Base-by-base conservation (phyloP, 2,113 vertebrate genomes). In the Austrofundulus limnaeus region DNA sequence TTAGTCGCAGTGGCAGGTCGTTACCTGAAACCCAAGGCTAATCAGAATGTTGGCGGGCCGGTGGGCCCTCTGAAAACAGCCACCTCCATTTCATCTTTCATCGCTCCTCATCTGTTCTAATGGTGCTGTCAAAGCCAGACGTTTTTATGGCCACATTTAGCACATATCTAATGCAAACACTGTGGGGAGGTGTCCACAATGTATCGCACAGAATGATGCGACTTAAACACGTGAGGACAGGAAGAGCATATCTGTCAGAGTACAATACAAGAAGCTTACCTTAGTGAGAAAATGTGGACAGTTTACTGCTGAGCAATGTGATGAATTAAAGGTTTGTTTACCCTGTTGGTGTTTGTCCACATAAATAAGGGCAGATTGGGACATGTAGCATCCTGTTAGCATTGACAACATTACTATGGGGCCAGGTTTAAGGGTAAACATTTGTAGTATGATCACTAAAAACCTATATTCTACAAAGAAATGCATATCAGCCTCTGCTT, bases 91-190 rank as follows among this genome's bases (percentile, higher is more conserved):
- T 48, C 85, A 87, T 76, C 88, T 84, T 86, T 90, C 83, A 76
- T 79, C 43, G 43, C 78, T 92, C 87, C 70, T 91, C 88, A 83
- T 79, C 73, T 76, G 47, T 64, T 49, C 86, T 90, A 67, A 64
- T 0, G 71, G 69, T 75, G 81, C 72, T 84, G 78, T 85, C 86
- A 74, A 63, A 70, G 54, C 2, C 4, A 64, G 80, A 41, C 74
- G 58, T 82, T 71, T 88, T 77, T 76, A 87, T 70, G 49, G 68
- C 65, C 59, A 65, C 63, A 45, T 70, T 59, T 23, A 31, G 34
- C 58, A 61, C 61, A 71, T 80, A 83, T 69, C 55, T 37, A 68
- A 66, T 66, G 70, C 75, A 82, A 82, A 87, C 77, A 75, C 38
- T 47, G 41, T 23, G 15, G 49, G 61, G 60, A 48, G 43, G 43